Evolutionary conservation across 2,888 invertebrate genomes (phyloP), one percentile per base, ranked within the genome.

Genomic region (Lithophane leautieri): DNA sequence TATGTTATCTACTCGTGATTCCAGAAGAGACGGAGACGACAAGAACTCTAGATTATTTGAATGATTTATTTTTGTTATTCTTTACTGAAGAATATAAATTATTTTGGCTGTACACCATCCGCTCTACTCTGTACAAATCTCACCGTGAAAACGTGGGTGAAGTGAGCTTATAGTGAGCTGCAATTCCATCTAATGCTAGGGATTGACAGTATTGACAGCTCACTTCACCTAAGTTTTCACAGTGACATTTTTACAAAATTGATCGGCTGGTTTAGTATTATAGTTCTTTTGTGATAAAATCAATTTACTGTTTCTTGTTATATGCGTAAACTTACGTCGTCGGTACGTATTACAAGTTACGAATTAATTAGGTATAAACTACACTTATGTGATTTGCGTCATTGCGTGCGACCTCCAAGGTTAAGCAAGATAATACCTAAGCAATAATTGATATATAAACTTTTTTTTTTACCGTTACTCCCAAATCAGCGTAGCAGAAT

Each of bases 371-470:
- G n/a, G 12, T 54, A 54, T 54, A 12, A 52, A 9, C 22, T 52
- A 52, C 9, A 3, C 7, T 8, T 52, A 22, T 22, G 22, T 52
- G 52, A 52, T 52, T 52, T 50, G 50, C 34, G 34, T 34, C 34
- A 34, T 34, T 34, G 34, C 50, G 50, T 52, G 4, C n/a, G 4
- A 56, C 25, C n/a, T 56, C 12, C 25, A 56, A 28, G 7, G 34
- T 62, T n/a, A 14, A 34, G 3, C 7, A 7, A 40, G 61, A 40
- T 61, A 34, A 62, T 62, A 34, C 34, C 34, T 34, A 40, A 62
- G 40, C 34, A 62, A 62, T 40, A 62, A 62, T 62, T n/a, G n/a
- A 62, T 42, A n/a, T 42, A n/a, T n/a, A n/a, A n/a, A 62, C n/a
- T n/a, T 4, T 1, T 0, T 47, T 62, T 56, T 40, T 40, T 47